These are phyloP conservation scores for Bovichtus diacanthus DNA, from an alignment of 2,797 vertebrate species.

Conservation along the genomic window DNA sequence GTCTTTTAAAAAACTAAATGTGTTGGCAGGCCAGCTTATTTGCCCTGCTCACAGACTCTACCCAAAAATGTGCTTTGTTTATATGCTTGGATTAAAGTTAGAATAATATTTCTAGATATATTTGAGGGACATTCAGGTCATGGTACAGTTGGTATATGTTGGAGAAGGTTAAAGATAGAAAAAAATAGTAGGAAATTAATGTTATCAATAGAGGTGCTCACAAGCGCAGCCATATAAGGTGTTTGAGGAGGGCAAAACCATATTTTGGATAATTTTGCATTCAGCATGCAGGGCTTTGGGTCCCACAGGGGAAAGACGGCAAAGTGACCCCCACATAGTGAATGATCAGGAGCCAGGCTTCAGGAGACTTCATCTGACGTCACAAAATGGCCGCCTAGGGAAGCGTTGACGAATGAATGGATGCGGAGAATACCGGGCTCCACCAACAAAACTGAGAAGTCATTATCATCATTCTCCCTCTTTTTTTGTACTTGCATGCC, in stretches of 20 bases:
- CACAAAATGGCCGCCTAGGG: slow-evolving; percentile 37
- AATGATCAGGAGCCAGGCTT: slow-evolving; percentile 16
- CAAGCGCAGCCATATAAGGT: neutral
- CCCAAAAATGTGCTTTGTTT: neutral
- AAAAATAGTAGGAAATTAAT: neutral
- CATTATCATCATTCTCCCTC: neutral
- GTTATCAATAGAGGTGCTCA: neutral
- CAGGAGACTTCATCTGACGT: slow-evolving; percentile 27
- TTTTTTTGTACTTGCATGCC: neutral
- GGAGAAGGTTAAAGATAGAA: neutral
- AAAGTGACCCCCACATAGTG: slow-evolving; percentile 29
- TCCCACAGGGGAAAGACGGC: slow-evolving; percentile 6
- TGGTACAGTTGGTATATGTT: neutral
- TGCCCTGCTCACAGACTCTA: too few species aligned
- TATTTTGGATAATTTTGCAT: slow-evolving; percentile 3
- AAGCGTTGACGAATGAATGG: slow-evolving; percentile 42
- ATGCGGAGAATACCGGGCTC: slow-evolving; percentile 7
- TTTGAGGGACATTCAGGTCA: neutral
- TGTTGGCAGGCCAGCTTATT: too few species aligned
- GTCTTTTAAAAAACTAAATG: too few species aligned
- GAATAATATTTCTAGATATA: neutral
- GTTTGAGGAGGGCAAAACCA: neutral
- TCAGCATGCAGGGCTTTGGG: neutral
- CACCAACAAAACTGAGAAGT: neutral
- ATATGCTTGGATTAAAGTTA: too few species aligned